Conservation (phyloP, 2,888 invertebrate species). For the Drosophila formosana region DNA sequence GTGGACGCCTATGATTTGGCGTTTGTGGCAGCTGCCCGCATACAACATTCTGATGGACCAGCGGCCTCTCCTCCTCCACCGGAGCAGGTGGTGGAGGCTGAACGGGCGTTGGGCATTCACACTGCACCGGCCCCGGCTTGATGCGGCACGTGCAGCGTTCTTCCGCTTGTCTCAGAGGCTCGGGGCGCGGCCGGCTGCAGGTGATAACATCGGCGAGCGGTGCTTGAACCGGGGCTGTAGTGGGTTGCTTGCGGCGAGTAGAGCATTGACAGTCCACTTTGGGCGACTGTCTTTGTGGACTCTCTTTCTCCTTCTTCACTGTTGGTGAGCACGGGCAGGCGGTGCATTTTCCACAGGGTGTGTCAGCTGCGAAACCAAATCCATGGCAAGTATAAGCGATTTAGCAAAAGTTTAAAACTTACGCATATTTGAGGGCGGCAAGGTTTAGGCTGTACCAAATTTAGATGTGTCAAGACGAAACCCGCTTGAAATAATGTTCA, state of each 20-base stretch:
- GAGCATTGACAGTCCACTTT: slow-evolving; percentile 49
- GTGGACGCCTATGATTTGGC: not conserved
- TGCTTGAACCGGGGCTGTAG: slow-evolving; percentile 6
- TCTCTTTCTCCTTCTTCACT: not conserved
- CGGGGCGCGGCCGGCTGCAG: slow-evolving; percentile 17
- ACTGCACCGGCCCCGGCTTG: slow-evolving; percentile 18
- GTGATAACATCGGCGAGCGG: slow-evolving; percentile 57
- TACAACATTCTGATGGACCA: slow-evolving; percentile 41
- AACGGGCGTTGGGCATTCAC: slow-evolving; percentile 47
- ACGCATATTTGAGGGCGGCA: slow-evolving; percentile 42
- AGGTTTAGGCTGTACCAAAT: slow-evolving; percentile 18
- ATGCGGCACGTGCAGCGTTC: slow-evolving; percentile 38
- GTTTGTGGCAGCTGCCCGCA: slow-evolving; percentile 49
- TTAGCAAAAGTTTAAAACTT: slow-evolving; percentile 17
- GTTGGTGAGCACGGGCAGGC: slow-evolving; percentile 49
- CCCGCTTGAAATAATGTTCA: slow-evolving; percentile 1
- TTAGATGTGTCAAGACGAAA: slow-evolving; percentile 6
- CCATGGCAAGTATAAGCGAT: too few relatives aligned
- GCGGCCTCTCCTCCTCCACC: not conserved
- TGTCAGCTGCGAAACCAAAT: slow-evolving; percentile 8
- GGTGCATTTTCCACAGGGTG: slow-evolving; percentile 64
- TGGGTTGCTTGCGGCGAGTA: slow-evolving; percentile 10
- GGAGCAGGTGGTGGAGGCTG: not conserved
- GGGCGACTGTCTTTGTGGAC: slow-evolving; percentile 10
- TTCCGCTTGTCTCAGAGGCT: not conserved